phyloP scores from a whole-genome alignment of 2,888 invertebrate species.

The Bruchidius siliquastri region DNA sequence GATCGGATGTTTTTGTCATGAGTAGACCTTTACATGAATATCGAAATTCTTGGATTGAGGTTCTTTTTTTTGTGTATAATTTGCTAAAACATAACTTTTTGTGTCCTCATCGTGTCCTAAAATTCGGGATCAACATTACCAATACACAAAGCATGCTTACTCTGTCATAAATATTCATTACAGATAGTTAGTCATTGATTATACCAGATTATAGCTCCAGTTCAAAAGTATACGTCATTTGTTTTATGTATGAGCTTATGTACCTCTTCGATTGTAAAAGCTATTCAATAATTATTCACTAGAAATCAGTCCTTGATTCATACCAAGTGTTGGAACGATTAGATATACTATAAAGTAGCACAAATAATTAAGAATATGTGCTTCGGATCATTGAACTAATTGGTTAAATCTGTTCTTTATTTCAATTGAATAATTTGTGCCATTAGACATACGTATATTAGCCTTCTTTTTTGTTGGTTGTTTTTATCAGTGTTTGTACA shows the following conservation, averaged over 20 bases:
- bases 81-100: too few species aligned
- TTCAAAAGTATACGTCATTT: not conserved
- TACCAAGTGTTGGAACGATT: not conserved
- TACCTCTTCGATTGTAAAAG: not conserved
- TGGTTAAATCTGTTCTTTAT: not conserved
- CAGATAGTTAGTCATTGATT: too few species aligned
- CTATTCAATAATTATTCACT: not conserved
- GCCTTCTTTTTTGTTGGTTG: not conserved
- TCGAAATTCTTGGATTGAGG: too few species aligned
- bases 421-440: not conserved
- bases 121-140: too few species aligned
- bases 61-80: too few species aligned
- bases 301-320: not conserved
- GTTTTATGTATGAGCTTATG: not conserved
- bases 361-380: not conserved
- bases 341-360: not conserved
- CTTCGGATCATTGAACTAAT: not conserved
- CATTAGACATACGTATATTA: not conserved
- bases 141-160: too few species aligned
- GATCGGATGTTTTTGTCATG: too few species aligned
- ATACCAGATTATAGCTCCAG: not conserved
- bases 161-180: too few species aligned
- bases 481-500: not conserved
- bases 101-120: too few species aligned
- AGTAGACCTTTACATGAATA: too few species aligned